Evolutionary conservation across 2,888 invertebrate species (phyloP), one percentile per base, ranked within the genome.

Genomic region (Ptychoptera albimana): DNA sequence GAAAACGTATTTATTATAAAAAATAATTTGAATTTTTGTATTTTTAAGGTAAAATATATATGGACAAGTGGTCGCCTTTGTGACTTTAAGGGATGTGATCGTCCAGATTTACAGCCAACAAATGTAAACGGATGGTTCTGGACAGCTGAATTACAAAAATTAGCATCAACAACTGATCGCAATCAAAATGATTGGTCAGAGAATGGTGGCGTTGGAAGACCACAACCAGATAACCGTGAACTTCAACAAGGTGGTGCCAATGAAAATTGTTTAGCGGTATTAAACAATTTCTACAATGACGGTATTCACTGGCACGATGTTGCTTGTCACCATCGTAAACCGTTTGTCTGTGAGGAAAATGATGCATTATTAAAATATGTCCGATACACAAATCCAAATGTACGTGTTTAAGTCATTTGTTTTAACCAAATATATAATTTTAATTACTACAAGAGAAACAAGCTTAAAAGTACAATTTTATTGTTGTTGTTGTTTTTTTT

Each of bases 291-390:
- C 71, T 89, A 89, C 72, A 82, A 86, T 54, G 88, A 89, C 57
- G 88, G 88, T 29, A 79, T 88, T 42, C 83, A 86, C 64, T 88
- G 88, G 88, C 89, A 89, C 60, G 81, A 89, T 59, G 88, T 88
- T 41, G 88, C 88, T 49, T 89, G 89, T 60, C 88, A 88, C 60
- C 89, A 89, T 61, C 77, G 79, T 60, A 89, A 89, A 64, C 80
- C 88, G 1, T 86, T 82, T 69, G 80, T 87, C 31, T 89, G 89
- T 60, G 88, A 89, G 63, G 88, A 89, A 57, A 87, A 84, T 59
- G 85, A 86, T 54, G 78, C 82, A 9, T 74, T 89, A n/a, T 66
- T 87, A 51, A 83, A 83, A 71, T 87, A 86, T 64, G 83, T 86
- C 47, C 74, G 81, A 53, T 83, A 79, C 64, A 82, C 81, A 51